A percentile compares a stretch with the other conserved stretches of the same genome.
phyloP scores from a whole-genome alignment of 2,113 vertebrate genomes.

The Tricholaema leucomelas region DNA sequence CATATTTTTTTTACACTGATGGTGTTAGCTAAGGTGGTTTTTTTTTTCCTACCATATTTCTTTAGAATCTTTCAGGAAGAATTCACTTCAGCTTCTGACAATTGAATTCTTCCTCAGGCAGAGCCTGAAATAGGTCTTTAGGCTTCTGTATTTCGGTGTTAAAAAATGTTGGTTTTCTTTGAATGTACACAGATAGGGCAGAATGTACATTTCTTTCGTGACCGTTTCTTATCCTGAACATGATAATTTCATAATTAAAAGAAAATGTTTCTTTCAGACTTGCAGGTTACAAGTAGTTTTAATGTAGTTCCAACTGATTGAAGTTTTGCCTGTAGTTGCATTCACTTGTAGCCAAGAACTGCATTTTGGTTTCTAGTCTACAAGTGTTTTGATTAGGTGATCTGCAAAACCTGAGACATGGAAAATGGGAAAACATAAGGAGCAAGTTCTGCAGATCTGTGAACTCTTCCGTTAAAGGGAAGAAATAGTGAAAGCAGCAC shows the following conservation, averaged over 20 bases:
- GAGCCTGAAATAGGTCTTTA: neutral
- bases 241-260: neutral
- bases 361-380: neutral
- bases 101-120: neutral
- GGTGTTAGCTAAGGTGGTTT: neutral
- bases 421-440: neutral
- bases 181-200: neutral
- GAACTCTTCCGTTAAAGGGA: neutral
- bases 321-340: neutral
- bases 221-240: neutral
- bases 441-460: neutral
- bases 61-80: neutral
- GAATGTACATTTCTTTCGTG: neutral
- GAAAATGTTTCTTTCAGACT: neutral
- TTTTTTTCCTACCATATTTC: neutral
- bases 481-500: neutral
- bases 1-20: neutral
- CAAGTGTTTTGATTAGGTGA: neutral
- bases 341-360: neutral
- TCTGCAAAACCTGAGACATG: neutral
- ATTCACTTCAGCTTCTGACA: neutral
- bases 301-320: neutral
- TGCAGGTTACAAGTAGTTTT: neutral
- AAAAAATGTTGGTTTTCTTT: neutral
- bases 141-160: neutral